These are phyloP conservation scores for Scomberomorus guttatus DNA, from an alignment of 2,797 vertebrate species.

Conservation along the genomic window DNA sequence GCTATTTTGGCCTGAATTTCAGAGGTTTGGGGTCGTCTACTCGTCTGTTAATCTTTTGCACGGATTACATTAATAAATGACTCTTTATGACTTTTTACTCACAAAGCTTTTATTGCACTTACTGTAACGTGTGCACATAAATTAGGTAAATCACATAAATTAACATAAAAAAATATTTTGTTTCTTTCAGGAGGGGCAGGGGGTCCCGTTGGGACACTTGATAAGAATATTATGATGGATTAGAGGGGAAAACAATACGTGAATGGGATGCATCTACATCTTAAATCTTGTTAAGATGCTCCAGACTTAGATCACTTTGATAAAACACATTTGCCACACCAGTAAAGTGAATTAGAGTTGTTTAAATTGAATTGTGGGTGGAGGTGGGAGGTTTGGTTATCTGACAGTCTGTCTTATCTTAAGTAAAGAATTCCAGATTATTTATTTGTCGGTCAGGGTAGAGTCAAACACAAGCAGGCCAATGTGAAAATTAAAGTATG, in stretches of 20 bases:
- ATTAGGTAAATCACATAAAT: too few species aligned
- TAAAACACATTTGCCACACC: constrained; percentile 48
- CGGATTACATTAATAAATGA: too few species aligned
- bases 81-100: too few species aligned
- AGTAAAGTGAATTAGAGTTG: constrained; percentile 48
- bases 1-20: too few species aligned
- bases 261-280: constrained; percentile 25
- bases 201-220: too few species aligned
- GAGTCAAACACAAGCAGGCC: constrained; percentile 14
- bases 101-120: too few species aligned
- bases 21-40: too few species aligned
- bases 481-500: neutral
- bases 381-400: constrained; percentile 23
- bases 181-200: too few species aligned
- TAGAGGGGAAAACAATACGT: constrained; percentile 30
- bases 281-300: constrained; percentile 46
- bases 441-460: constrained; percentile 21
- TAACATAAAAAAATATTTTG: too few species aligned
- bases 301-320: constrained; percentile 15
- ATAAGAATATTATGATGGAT: constrained; percentile 36
- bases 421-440: constrained; percentile 12
- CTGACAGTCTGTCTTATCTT: constrained; percentile 22
- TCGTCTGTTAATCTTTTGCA: too few species aligned
- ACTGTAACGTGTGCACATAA: too few species aligned
- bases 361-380: constrained; percentile 28